A percentile compares a stretch with the other conserved stretches of the same genome.
Evolutionary conservation across 2,888 invertebrate genomes (phyloP).

Genomic region (Hybos culiciformis): DNA sequence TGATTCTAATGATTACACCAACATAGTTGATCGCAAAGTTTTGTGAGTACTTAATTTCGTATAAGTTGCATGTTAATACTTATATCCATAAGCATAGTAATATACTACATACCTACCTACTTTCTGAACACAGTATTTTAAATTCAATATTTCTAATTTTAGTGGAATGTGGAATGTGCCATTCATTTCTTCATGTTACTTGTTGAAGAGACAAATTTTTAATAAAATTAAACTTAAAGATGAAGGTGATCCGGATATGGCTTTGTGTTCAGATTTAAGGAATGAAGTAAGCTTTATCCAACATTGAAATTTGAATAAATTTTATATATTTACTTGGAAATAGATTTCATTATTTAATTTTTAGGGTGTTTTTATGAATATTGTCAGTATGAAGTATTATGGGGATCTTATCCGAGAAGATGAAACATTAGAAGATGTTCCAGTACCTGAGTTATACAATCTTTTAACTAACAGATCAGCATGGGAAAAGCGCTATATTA

Average conservation of each 20-base stretch:
- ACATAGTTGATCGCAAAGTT: conserved; percentile 69
- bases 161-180: conserved; percentile 98
- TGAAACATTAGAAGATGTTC: conserved; percentile 55
- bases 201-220: conserved; percentile 60
- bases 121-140: no score
- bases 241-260: conserved; percentile 82
- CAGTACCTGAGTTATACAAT: conserved; percentile 83
- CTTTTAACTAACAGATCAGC: conserved; percentile 79
- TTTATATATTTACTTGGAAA: neutral
- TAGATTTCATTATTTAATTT: conserved; percentile 24
- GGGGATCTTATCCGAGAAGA: conserved; percentile 86
- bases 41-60: no score
- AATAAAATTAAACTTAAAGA: conserved; percentile 42
- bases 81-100: no score
- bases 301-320: neutral
- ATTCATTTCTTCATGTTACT: conserved; percentile 67
- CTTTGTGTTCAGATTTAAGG: conserved; percentile 55
- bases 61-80: no score
- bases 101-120: no score
- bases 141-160: no score
- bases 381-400: conserved; percentile 68
- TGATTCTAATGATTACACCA: conserved; percentile 89
- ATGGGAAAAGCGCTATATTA: conserved; percentile 86
- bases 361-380: conserved; percentile 82
- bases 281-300: conserved; percentile 40